Evolutionary conservation across 2,113 vertebrate species (phyloP).

Genomic region (Acrocephalus kingi): DNA sequence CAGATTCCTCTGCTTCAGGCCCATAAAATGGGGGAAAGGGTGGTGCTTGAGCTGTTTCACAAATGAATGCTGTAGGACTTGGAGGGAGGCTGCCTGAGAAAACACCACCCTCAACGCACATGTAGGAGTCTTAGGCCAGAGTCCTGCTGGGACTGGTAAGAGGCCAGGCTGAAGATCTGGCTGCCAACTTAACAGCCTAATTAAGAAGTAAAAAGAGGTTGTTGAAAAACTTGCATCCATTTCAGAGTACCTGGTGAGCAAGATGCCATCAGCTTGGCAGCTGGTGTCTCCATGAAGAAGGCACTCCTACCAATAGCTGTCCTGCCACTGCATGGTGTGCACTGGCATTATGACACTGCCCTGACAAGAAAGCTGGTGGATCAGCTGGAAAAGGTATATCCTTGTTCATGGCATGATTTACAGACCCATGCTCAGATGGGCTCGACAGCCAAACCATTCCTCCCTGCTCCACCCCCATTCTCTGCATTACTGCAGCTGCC

Average conservation of each 20-base stretch:
- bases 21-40: not conserved
- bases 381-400: fast-evolving
- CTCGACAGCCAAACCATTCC: not conserved
- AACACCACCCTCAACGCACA: not conserved
- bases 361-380: not conserved
- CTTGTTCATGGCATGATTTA: not conserved
- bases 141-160: not conserved
- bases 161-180: not conserved
- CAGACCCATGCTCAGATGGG: fast-evolving
- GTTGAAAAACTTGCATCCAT: not conserved
- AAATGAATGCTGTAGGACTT: not conserved
- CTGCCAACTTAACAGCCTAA: not conserved
- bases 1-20: not conserved
- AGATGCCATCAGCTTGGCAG: fast-evolving
- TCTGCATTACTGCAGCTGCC: fast-evolving
- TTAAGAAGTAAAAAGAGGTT: not conserved
- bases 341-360: not conserved
- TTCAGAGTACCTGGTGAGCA: not conserved
- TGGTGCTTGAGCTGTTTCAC: not conserved
- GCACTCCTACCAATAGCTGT: not conserved
- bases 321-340: not conserved
- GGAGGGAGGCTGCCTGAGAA: not conserved
- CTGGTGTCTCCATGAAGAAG: not conserved
- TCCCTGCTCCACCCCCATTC: not conserved
- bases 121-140: not conserved